phyloP scores from a whole-genome alignment of 2,888 invertebrate genomes.

The Diabrotica balteata region DNA sequence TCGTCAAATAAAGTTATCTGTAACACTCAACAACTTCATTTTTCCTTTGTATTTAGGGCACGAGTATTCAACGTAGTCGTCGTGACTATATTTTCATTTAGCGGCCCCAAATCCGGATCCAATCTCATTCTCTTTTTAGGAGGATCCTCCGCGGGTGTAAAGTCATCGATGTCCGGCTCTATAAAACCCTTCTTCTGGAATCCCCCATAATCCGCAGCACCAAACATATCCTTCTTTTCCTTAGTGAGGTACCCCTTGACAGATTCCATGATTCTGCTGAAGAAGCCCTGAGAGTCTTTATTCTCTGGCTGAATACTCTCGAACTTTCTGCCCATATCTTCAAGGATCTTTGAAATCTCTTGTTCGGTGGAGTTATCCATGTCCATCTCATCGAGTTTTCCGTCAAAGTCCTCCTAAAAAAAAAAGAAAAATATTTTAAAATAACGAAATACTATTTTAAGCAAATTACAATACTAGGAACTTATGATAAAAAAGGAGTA shows the following conservation, averaged over 20 bases:
- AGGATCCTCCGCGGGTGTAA: conserved; percentile 40
- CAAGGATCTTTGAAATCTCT: conserved; percentile 47
- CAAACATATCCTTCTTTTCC: conserved; percentile 40
- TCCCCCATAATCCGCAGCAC: conserved; percentile 43
- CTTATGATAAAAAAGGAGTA: no score
- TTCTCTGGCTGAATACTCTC: conserved; percentile 41
- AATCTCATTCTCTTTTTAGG: conserved; percentile 42
- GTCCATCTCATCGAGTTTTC: conserved; percentile 51
- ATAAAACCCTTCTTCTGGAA: conserved; percentile 47
- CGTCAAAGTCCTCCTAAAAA: conserved; percentile 47
- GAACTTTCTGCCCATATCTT: conserved; percentile 46
- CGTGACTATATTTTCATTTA: conserved; percentile 33
- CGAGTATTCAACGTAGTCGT: conserved; percentile 35
- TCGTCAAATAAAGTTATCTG: conserved; percentile 1
- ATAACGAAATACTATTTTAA: no score
- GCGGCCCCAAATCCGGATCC: conserved; percentile 18
- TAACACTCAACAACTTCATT: conserved; percentile 17
- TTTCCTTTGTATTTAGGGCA: conserved; percentile 35
- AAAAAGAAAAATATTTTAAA: background rate
- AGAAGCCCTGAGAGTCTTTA: conserved; percentile 42
- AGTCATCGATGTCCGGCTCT: conserved; percentile 53
- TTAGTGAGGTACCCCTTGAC: conserved; percentile 43
- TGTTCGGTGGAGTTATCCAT: conserved; percentile 53
- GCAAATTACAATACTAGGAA: no score
- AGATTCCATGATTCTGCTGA: conserved; percentile 42